Base-by-base conservation (phyloP, 1,140 invertebrate species). In the Phenacoccus solenopsis region DNA sequence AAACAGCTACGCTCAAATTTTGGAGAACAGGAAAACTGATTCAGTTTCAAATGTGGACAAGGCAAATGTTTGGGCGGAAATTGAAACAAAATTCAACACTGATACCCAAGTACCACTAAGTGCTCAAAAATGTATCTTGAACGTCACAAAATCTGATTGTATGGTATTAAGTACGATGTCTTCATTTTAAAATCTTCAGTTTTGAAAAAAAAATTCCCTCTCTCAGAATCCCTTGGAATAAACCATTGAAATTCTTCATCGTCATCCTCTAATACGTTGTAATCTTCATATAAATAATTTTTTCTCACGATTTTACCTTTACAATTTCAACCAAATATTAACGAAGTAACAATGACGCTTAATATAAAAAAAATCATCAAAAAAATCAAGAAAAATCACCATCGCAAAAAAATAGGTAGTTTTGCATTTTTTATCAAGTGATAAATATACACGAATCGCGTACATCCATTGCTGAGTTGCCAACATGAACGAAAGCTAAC, bases 241-340 rank as follows among this genome's bases (percentile, higher is more conserved):
- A 9, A 59, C 21, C 56, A 59, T n/a, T 59, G 56, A 5, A 59
- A 59, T 59, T 59, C 56, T 59, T 59, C 56, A 59, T 59, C 16
- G 21, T 22, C 56, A 20, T 59, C 21, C 5, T 22, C 5, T 20
- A 59, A 16, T 9, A 7, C 16, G 5, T 20, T 38, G n/a, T 9
- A 9, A 38, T 38, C 56, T 59, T 22, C 56, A 22, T 5, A 20
- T 20, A 20, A 59, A 32, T 59, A 4, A 5, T 9, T 59, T 9
- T 22, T 20, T 22, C 5, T 20, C 20, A 38, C 32, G 16, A 16
- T 9, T 5, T 59, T 59, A 5, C 4, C n/a, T 16, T 59, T 20
- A 59, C 56, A 59, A 59, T 20, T 59, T 59, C 16, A 22, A 59
- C 16, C 7, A 9, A 38, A n/a, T 10, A 38, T 38, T n/a, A n/a